A percentile compares a stretch with the other conserved stretches of the same genome.
Evolutionary conservation across 2,113 vertebrate genomes (phyloP).

Genomic region (Rhinopomastus cyanomelas): DNA sequence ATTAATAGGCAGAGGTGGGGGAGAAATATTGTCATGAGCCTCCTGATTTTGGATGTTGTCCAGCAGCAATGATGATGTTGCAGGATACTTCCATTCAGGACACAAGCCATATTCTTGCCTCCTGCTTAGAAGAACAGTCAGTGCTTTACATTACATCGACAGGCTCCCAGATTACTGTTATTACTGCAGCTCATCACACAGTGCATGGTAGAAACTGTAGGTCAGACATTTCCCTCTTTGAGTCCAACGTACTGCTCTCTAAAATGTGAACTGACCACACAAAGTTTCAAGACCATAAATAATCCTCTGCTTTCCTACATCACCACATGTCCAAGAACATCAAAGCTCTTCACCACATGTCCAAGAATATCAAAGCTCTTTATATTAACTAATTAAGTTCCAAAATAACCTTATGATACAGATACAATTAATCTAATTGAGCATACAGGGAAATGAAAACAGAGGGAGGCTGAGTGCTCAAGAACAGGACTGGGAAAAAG

Average conservation of each 20-base stretch:
- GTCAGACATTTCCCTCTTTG: neutral
- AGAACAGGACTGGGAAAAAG: neutral
- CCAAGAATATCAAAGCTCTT: neutral
- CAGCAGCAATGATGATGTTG: neutral
- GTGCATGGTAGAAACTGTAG: neutral
- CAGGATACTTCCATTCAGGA: neutral
- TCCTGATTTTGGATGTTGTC: neutral
- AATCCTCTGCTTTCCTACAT: neutral
- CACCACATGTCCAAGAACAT: neutral
- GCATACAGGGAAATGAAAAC: neutral
- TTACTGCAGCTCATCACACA: neutral
- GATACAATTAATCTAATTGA: constrained; percentile 1
- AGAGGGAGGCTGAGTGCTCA: neutral
- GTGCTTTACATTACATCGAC: constrained; percentile 5
- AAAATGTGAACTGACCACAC: neutral
- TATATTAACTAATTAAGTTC: neutral
- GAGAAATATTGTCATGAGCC: neutral
- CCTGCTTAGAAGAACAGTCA: neutral
- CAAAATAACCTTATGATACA: neutral
- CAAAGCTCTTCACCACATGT: neutral
- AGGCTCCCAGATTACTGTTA: neutral
- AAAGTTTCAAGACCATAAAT: neutral
- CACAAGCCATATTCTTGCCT: neutral
- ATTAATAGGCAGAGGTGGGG: neutral
- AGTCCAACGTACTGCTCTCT: neutral